Evolutionary conservation across 2,888 invertebrate genomes (phyloP).

Genomic region (Drosophila colorata): DNA sequence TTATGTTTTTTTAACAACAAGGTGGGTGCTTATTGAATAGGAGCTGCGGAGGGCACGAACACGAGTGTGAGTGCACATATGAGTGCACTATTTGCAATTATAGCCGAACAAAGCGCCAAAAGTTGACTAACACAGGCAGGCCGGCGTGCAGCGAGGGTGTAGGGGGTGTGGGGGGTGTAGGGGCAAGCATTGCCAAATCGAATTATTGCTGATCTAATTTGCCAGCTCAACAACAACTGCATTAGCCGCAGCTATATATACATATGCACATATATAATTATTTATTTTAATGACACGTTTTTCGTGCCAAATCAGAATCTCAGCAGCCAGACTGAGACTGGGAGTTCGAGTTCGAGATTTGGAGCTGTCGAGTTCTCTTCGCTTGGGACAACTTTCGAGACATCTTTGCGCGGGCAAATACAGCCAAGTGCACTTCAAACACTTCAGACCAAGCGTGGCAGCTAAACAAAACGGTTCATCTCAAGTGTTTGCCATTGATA

Average conservation of each 20-base stretch:
- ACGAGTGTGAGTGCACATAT: slow-evolving; percentile 32
- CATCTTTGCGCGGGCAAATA: slow-evolving; percentile 35
- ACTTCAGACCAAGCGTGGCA: slow-evolving; percentile 53
- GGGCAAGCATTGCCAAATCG: slow-evolving; percentile 56
- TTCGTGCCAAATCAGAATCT: slow-evolving; percentile 31
- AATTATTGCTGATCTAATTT: slow-evolving; percentile 55
- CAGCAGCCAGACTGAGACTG: not conserved
- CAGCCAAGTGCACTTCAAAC: slow-evolving; percentile 44
- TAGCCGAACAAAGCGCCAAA: slow-evolving; percentile 55
- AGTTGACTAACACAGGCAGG: slow-evolving; percentile 52
- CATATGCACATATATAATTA: slow-evolving; percentile 12
- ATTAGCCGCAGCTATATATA: not conserved
- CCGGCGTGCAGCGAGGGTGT: not conserved
- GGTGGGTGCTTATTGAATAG: slow-evolving; percentile 61
- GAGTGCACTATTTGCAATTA: slow-evolving; percentile 54
- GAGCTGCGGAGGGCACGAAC: slow-evolving; percentile 23
- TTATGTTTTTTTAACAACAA: slow-evolving; percentile 19
- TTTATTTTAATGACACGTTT: slow-evolving; percentile 34
- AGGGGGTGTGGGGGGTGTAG: not conserved
- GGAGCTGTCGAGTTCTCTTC: not conserved
- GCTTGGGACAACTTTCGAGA: slow-evolving; percentile 28
- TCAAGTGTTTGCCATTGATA: slow-evolving; percentile 69
- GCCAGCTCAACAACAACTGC: slow-evolving; percentile 7
- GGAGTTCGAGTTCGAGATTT: not conserved
- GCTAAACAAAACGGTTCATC: slow-evolving; percentile 49